Base-by-base conservation (phyloP, 2,888 invertebrate species). In the Callosobruchus maculatus region DNA sequence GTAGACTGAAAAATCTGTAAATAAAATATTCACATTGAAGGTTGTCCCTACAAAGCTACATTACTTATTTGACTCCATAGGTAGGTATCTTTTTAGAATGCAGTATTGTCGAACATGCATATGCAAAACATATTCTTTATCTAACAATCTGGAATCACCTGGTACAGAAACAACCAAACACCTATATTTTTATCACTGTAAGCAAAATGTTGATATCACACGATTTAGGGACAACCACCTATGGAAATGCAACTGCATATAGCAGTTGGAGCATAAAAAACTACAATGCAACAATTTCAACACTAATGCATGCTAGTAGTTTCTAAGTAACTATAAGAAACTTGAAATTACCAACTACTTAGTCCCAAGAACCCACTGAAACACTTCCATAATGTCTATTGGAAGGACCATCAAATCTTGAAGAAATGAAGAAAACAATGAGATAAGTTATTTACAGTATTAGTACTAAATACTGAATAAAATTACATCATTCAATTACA, bases 281-380 rank as follows among this genome's bases (percentile, higher is more conserved):
- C 9, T 49, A 49, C 13, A 7, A 13, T 49, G 49, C 1, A 49
- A 49, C 13, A 1, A 49, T 49, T 49, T 49, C 1, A 49, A 26
- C 26, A 26, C 26, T 26, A 26, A 26, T 26, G 3, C 7, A 49
- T 49, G 49, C 49, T 49, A 49, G 49, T 13, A 13, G 13, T 49
- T 7, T 49, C 9, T 1, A 49, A 49, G 49, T 18, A 49, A 18
- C 13, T 49, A 18, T 7, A 7, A 49, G 20, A 21, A 70, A 71
- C 70, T 74, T 49, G 22, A 72, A 77, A 74, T 76, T 77, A 77
- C 77, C 77, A 71, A 75, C 74, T 75, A 71, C 76, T 75, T 83
- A 78, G 73, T 75, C 72, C 73, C 74, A 72, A 76, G 74, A 70
- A 76, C 72, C 77, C 76, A 77, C 74, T 77, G 72, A 75, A 68